Percentiles rank a stretch among this genome's conserved stretches.
phyloP scores from a whole-genome alignment of 2,888 invertebrate genomes.

The Petrolisthes manimaculis region DNA sequence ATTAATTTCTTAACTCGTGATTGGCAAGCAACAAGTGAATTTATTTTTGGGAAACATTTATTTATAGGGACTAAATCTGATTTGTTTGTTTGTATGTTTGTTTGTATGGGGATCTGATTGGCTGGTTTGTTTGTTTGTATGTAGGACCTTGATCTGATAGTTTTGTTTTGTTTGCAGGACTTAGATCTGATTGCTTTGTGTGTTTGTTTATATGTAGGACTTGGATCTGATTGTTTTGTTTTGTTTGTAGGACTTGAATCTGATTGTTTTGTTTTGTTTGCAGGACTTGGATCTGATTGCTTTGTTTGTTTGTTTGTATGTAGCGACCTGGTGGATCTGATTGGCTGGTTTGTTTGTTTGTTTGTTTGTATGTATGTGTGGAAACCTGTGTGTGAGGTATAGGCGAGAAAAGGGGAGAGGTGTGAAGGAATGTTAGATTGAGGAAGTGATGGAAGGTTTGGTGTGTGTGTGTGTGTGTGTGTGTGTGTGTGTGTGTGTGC shows the following conservation, averaged over 20 bases:
- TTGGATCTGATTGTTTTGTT: background rate
- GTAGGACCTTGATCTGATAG: too few species aligned
- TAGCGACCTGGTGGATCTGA: background rate
- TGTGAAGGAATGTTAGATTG: background rate
- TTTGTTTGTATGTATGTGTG: background rate
- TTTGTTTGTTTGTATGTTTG: constrained; percentile 1
- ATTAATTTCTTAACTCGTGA: background rate
- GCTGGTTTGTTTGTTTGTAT: background rate
- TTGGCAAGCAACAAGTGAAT: too few species aligned
- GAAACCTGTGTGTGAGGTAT: background rate
- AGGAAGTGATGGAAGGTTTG: background rate
- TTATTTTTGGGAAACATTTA: background rate
- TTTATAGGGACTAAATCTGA: background rate
- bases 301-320: background rate
- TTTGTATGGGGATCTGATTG: background rate
- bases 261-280: background rate
- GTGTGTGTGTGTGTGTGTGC: background rate
- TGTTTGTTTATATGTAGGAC: background rate
- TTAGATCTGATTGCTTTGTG: background rate
- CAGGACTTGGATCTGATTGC: background rate
- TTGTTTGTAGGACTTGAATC: background rate
- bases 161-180: background rate
- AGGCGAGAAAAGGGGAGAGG: background rate
- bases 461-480: background rate
- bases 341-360: background rate